Conservation (phyloP, 1,140 invertebrate species). For the Neuroterus valhalla region DNA sequence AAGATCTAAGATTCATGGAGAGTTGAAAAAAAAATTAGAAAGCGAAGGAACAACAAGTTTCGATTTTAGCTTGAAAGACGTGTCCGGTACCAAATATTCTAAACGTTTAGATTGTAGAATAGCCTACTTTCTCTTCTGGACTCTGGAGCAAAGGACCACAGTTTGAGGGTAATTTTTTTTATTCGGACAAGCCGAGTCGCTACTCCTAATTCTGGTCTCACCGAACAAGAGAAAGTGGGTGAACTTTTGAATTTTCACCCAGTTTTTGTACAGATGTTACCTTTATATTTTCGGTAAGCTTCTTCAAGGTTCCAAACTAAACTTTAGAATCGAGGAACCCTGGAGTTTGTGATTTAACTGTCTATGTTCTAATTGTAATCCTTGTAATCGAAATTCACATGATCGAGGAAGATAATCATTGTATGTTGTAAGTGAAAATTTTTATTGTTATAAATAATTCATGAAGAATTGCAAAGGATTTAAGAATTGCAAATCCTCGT, state of each 20-base stretch:
- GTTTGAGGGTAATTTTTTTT: conserved; percentile 47
- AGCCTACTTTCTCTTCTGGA: conserved; percentile 54
- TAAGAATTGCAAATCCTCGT: too few relatives aligned
- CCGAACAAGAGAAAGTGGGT: conserved; percentile 56
- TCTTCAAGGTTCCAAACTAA: not conserved
- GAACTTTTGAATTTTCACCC: conserved; percentile 41
- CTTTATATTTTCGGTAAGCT: conserved; percentile 16
- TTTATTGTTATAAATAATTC: too few relatives aligned
- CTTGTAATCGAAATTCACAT: too few relatives aligned
- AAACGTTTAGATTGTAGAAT: conserved; percentile 22
- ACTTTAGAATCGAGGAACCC: not conserved
- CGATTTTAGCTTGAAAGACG: conserved; percentile 31
- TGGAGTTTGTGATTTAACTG: too few relatives aligned
- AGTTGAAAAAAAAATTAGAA: conserved; percentile 12
- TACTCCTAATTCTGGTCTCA: conserved; percentile 10
- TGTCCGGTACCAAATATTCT: not conserved
- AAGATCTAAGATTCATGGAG: conserved; percentile 6
- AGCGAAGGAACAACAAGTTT: not conserved
- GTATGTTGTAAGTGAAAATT: too few relatives aligned
- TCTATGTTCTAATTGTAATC: too few relatives aligned
- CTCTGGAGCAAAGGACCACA: conserved; percentile 27
- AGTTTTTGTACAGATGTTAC: conserved; percentile 8
- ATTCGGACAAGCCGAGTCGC: conserved; percentile 10
- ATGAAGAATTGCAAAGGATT: too few relatives aligned
- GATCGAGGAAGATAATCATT: too few relatives aligned